These are phyloP conservation scores for Chanos chanos DNA, from an alignment of 2,797 vertebrate genomes.

Conservation along the genomic window DNA sequence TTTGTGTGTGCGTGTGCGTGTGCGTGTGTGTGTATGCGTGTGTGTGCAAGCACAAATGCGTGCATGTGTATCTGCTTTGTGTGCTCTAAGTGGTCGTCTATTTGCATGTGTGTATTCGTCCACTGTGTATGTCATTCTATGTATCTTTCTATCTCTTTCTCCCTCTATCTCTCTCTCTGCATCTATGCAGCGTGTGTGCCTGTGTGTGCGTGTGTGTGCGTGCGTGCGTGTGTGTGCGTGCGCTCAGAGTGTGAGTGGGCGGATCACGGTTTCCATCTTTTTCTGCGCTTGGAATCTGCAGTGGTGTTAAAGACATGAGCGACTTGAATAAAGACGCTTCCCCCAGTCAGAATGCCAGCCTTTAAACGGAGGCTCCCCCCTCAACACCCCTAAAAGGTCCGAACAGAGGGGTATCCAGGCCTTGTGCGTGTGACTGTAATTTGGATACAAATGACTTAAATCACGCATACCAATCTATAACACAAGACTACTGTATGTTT, in stretches of 20 bases:
- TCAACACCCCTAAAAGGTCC: slow-evolving; percentile 4
- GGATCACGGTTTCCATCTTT: slow-evolving; percentile 17
- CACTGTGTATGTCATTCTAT: too few relatives aligned
- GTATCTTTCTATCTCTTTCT: not conserved
- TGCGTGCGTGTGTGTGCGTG: slow-evolving; percentile 6
- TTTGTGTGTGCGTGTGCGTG: too few relatives aligned
- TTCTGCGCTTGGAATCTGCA: slow-evolving; percentile 18
- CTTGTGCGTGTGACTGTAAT: slow-evolving; percentile 15
- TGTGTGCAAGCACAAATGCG: too few relatives aligned
- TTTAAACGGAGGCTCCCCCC: slow-evolving; percentile 4
- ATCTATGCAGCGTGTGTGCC: not conserved
- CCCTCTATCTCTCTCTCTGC: too few relatives aligned
- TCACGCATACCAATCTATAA: too few relatives aligned
- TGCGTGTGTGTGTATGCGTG: slow-evolving; percentile 1
- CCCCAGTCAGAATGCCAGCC: too few relatives aligned
- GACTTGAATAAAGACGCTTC: not conserved
- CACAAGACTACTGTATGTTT: too few relatives aligned
- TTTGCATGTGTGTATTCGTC: too few relatives aligned
- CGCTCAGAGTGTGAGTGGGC: slow-evolving; percentile 27
- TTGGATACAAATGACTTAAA: too few relatives aligned
- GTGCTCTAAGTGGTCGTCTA: too few relatives aligned
- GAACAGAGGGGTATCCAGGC: slow-evolving; percentile 9
- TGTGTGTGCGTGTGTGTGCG: not conserved
- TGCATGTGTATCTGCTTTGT: too few relatives aligned
- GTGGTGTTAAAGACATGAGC: not conserved